Evolutionary conservation across 2,797 vertebrate genomes (phyloP), one percentile per base, ranked within the genome.

Genomic region (Tamandua tetradactyla): DNA sequence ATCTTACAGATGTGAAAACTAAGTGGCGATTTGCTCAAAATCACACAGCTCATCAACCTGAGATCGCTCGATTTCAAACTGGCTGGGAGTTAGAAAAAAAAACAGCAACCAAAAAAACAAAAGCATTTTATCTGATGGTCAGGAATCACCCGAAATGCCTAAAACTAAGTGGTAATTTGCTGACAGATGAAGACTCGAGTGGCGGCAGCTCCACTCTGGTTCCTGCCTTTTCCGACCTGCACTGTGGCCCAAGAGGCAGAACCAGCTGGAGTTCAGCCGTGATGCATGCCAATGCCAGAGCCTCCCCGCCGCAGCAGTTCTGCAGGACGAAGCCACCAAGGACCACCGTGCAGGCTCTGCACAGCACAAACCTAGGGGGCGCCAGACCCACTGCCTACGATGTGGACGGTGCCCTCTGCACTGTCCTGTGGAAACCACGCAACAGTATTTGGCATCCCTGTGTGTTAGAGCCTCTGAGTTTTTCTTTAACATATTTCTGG

Each of bases 131-230:
- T 78, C 17, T 5, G 68, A 30, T 9, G 13, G 85, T 52, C 44
- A 84, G 89, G 55, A 64, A 59, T 75, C 35, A 62, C 68, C 47
- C 47, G 37, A 91, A 95, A 89, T 49, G 69, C 32, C 69, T 82
- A 18, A 66, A 66, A 49, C 79, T 66, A 30, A 22, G 59, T n/a
- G 27, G 37, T n/a, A 52, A 40, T 18, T 71, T 91, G 2, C 64
- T 76, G 44, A 47, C 44, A 69, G 17, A 44, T 5, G 6, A 88
- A 90, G 42, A 85, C 12, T 10, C 30, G 14, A 11, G 68, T 5
- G 1, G 3, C 17, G 25, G 8, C 42, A 76, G 52, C 78, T 90
- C 57, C 68, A 1, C 35, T 40, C 44, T 40, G n/a, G 20, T 20
- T 13, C n/a, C 44, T 20, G 49, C 11, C 62, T 76, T 42, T 57